These are phyloP conservation scores for Megalurothrips usitatus DNA, from an alignment of 2,888 invertebrate genomes.

Conservation along the genomic window DNA sequence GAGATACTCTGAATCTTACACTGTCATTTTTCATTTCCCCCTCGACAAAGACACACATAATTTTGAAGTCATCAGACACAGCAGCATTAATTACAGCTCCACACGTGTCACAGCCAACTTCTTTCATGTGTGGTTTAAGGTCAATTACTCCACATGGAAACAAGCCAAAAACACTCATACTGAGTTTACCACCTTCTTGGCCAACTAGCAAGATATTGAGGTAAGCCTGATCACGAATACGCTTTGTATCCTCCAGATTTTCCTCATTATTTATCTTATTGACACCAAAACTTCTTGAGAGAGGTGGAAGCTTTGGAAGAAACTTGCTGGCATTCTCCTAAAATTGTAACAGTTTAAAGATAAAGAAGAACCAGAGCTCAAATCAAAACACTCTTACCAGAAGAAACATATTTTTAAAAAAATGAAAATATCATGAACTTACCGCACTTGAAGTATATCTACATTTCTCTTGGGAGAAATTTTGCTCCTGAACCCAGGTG, in stretches of 20 bases:
- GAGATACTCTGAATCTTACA: not conserved
- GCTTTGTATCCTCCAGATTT: slow-evolving; percentile 55
- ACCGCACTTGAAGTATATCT: slow-evolving; percentile 30
- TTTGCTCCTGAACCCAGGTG: slow-evolving; percentile 62
- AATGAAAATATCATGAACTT: slow-evolving; percentile 28
- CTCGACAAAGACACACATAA: slow-evolving; percentile 59
- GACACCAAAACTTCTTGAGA: slow-evolving; percentile 47
- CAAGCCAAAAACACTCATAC: slow-evolving; percentile 78
- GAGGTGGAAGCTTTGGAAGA: slow-evolving; percentile 51
- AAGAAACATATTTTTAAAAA: slow-evolving; percentile 32
- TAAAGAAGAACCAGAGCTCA: slow-evolving; percentile 21
- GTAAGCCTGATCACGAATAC: slow-evolving; percentile 56
- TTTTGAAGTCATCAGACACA: slow-evolving; percentile 65
- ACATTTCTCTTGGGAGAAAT: slow-evolving; percentile 36
- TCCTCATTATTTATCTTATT: slow-evolving; percentile 48
- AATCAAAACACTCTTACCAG: slow-evolving; percentile 7
- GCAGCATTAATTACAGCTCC: slow-evolving; percentile 61
- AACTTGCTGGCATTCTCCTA: slow-evolving; percentile 44
- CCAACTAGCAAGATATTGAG: slow-evolving; percentile 77
- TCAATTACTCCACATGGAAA: slow-evolving; percentile 71
- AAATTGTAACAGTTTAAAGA: slow-evolving; percentile 37
- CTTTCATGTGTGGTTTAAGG: slow-evolving; percentile 54
- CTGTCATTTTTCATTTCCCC: not conserved
- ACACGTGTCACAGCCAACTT: slow-evolving; percentile 42
- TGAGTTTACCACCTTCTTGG: slow-evolving; percentile 65